Evolutionary conservation across 2,888 invertebrate species (phyloP).

Genomic region (Hermaeophaga mercurialis): DNA sequence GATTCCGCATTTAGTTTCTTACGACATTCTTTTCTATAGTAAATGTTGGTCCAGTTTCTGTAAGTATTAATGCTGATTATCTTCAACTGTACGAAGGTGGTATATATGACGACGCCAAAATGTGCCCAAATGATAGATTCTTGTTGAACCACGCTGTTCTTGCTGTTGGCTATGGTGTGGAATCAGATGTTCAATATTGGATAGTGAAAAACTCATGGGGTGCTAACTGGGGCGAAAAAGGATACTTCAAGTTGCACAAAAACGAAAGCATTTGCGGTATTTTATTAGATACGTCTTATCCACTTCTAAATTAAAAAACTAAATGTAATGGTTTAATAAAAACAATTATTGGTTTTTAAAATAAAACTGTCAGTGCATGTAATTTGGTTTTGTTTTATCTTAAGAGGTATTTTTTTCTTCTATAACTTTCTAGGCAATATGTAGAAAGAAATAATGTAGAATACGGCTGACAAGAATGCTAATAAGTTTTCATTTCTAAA

Average conservation of each 20-base stretch:
- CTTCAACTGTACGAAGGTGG: neutral
- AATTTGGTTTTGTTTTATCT: too few species aligned
- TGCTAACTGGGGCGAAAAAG: neutral
- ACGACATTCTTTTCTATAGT: too few species aligned
- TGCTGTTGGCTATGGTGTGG: constrained; percentile 1
- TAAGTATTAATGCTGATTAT: neutral
- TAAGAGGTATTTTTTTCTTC: too few species aligned
- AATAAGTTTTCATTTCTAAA: too few species aligned
- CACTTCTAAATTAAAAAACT: neutral
- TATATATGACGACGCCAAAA: neutral
- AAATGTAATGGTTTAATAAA: too few species aligned
- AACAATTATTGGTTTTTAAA: too few species aligned
- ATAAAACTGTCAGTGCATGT: too few species aligned
- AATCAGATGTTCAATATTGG: neutral
- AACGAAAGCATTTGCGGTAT: neutral
- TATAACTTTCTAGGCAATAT: too few species aligned
- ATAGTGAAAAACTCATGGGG: constrained; percentile 4
- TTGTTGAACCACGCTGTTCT: neutral
- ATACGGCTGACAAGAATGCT: too few species aligned
- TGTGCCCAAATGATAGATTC: neutral
- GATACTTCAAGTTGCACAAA: neutral
- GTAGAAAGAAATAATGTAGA: too few species aligned
- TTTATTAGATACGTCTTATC: neutral
- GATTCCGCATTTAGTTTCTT: too few species aligned
- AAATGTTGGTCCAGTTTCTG: constrained; percentile 4